Evolutionary conservation across 2,888 invertebrate species (phyloP).

Genomic region (Deroplatys truncata): DNA sequence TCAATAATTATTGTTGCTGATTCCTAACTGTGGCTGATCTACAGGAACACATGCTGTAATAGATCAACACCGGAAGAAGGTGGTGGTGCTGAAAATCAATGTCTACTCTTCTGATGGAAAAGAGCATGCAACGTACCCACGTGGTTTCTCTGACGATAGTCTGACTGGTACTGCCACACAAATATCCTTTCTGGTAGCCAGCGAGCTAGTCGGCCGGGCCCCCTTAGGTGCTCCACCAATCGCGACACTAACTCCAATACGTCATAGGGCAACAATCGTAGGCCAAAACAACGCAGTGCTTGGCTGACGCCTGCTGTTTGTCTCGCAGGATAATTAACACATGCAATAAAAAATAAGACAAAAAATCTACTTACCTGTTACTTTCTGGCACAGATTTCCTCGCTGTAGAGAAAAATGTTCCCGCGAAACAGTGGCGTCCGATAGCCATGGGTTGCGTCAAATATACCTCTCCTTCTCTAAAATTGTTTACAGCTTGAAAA

Average conservation of each 20-base stretch:
- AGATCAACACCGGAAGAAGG: no score
- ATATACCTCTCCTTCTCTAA: background rate
- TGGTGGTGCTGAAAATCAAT: background rate
- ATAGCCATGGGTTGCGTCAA: background rate
- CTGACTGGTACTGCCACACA: background rate
- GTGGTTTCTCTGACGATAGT: background rate
- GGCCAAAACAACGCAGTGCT: background rate
- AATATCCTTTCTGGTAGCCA: background rate
- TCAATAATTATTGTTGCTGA: no score
- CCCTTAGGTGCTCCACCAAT: background rate
- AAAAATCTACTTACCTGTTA: background rate
- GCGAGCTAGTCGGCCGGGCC: background rate
- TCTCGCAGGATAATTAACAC: background rate
- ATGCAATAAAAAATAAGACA: background rate
- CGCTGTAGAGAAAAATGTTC: background rate
- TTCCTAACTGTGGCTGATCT: no score
- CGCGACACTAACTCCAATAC: no score
- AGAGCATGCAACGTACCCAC: background rate
- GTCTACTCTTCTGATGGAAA: background rate
- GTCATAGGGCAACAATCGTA: background rate
- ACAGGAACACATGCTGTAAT: no score
- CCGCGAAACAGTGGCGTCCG: background rate
- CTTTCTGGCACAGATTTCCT: background rate
- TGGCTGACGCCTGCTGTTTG: background rate
- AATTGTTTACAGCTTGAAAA: no score